phyloP scores from a whole-genome alignment of 2,888 invertebrate species.

The Cantharis rustica region DNA sequence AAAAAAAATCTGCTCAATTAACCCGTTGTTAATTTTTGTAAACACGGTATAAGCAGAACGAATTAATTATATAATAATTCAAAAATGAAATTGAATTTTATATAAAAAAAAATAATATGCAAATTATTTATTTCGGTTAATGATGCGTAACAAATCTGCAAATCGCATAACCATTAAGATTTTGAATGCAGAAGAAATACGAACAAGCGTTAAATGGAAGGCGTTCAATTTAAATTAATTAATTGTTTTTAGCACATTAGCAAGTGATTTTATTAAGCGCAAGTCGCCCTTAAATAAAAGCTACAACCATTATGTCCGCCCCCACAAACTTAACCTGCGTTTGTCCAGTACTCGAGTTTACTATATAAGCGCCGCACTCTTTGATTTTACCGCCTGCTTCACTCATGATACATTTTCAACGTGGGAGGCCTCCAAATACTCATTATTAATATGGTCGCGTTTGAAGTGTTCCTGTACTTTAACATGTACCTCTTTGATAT shows the following conservation, averaged over 20 bases:
- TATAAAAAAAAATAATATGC: background rate
- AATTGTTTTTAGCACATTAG: conserved; percentile 34
- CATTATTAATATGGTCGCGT: conserved; percentile 41
- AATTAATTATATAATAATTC: background rate
- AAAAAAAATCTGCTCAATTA: background rate
- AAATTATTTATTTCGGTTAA: background rate
- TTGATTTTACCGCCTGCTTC: conserved; percentile 42
- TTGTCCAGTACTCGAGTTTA: conserved; percentile 29
- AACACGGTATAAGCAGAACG: background rate
- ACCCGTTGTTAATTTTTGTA: background rate
- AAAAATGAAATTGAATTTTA: background rate
- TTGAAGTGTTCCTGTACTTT: conserved; percentile 38
- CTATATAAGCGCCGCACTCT: conserved; percentile 40
- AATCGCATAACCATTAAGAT: background rate
- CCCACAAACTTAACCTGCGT: conserved; percentile 22
- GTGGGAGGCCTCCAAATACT: conserved; percentile 52
- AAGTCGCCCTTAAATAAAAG: conserved; percentile 30
- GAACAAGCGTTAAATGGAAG: conserved; percentile 33
- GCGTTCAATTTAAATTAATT: conserved; percentile 33
- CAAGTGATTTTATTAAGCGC: conserved; percentile 25
- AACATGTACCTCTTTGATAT: conserved; percentile 36
- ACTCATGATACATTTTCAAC: conserved; percentile 49
- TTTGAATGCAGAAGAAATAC: conserved; percentile 12
- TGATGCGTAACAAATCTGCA: background rate
- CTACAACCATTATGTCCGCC: conserved; percentile 30